Evolutionary conservation across 2,888 invertebrate species (phyloP).

Genomic region (Oithona nana): DNA sequence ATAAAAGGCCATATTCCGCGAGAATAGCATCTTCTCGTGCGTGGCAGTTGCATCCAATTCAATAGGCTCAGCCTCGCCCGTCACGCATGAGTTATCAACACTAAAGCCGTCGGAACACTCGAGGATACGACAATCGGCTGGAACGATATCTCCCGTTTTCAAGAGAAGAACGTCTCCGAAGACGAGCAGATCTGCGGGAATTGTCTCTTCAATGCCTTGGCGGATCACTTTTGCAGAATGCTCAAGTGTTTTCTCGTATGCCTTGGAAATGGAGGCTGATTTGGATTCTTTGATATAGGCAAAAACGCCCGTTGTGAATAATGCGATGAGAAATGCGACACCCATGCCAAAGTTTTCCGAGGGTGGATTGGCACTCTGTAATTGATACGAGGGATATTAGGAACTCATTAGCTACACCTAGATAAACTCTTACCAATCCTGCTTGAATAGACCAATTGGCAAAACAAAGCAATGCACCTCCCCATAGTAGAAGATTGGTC

Average conservation of each 20-base stretch:
- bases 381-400: too few relatives aligned
- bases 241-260: background rate
- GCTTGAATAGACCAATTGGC: conserved; percentile 11
- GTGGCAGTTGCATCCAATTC: background rate
- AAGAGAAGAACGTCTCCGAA: conserved; percentile 3
- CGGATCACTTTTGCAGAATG: conserved; percentile 1
- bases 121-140: conserved; percentile 13
- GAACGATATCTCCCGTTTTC: conserved; percentile 4
- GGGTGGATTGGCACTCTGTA: conserved; percentile 10
- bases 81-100: conserved; percentile 14
- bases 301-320: conserved; percentile 1
- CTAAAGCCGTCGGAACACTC: conserved; percentile 10
- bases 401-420: too few relatives aligned
- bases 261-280: background rate
- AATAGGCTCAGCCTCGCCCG: conserved; percentile 14
- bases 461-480: conserved; percentile 8
- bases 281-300: conserved; percentile 1
- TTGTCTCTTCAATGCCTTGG: background rate
- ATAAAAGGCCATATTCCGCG: conserved; percentile 11
- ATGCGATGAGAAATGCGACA: background rate
- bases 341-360: background rate
- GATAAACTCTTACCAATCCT: background rate
- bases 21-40: conserved; percentile 7
- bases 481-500: conserved; percentile 5
- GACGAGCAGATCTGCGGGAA: conserved; percentile 7